These are phyloP conservation scores for Formicarius rufipectus DNA, from an alignment of 2,113 vertebrate species.

Conservation along the genomic window DNA sequence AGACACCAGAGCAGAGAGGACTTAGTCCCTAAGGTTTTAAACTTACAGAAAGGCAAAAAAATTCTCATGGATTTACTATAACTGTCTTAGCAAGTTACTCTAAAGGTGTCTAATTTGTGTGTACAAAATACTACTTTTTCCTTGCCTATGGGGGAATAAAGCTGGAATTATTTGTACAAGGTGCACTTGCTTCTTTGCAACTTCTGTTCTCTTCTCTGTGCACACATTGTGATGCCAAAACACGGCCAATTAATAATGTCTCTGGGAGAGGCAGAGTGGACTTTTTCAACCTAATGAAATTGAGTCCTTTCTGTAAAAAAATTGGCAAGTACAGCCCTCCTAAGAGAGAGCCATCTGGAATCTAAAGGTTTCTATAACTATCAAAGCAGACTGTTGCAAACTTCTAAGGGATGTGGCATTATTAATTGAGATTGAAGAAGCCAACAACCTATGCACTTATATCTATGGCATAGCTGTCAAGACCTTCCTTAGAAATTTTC, in stretches of 20 bases:
- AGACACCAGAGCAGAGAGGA: not conserved
- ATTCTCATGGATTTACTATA: not conserved
- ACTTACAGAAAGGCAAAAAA: not conserved
- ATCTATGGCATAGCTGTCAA: not conserved
- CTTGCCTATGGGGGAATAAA: not conserved
- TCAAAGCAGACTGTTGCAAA: not conserved
- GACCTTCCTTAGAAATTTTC: not conserved
- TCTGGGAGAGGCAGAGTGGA: not conserved
- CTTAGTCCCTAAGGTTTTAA: not conserved
- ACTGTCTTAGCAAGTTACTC: not conserved
- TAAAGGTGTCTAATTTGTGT: not conserved
- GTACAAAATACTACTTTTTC: fast-evolving
- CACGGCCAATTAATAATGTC: not conserved
- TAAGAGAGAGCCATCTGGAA: not conserved
- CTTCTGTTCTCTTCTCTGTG: not conserved
- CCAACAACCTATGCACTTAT: not conserved
- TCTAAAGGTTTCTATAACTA: not conserved
- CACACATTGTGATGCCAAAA: not conserved
- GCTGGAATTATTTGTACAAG: not conserved
- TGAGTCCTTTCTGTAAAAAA: not conserved
- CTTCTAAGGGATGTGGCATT: not conserved
- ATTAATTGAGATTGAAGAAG: not conserved
- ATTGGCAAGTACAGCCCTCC: not conserved
- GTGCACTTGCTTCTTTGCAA: not conserved
- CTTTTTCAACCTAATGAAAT: not conserved